Evolutionary conservation across 2,888 invertebrate species (phyloP).

Genomic region (Chorisops tibialis): DNA sequence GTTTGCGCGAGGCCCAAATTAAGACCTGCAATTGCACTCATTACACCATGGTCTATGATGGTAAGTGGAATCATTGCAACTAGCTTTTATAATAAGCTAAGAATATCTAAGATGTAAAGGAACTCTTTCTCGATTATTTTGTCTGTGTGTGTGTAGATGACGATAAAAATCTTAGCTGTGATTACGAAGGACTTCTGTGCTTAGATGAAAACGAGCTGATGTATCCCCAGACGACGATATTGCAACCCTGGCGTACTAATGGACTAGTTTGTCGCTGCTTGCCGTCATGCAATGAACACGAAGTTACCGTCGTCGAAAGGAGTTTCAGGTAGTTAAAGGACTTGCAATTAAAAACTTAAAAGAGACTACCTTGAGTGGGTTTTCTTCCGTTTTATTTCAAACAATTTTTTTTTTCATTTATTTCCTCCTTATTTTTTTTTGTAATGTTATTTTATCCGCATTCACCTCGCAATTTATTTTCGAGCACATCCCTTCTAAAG

Average conservation of each 20-base stretch:
- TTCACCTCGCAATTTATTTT: too few species aligned
- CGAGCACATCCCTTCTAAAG: too few species aligned
- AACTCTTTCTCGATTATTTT: not conserved
- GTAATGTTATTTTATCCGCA: too few species aligned
- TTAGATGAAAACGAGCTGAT: slow-evolving; percentile 57
- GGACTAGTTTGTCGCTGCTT: slow-evolving; percentile 64
- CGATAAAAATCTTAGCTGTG: slow-evolving; percentile 50
- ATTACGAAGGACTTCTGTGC: slow-evolving; percentile 62
- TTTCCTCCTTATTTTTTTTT: not conserved
- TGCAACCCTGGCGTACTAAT: slow-evolving; percentile 59
- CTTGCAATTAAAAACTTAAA: slow-evolving; percentile 2
- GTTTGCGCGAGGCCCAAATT: slow-evolving; percentile 61
- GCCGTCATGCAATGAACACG: slow-evolving; percentile 68
- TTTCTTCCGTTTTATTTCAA: not conserved
- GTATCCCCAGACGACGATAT: slow-evolving; percentile 48
- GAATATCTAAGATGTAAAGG: not conserved
- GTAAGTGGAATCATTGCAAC: slow-evolving; percentile 45
- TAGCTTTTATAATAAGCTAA: not conserved
- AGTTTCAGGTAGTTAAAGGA: slow-evolving; percentile 20
- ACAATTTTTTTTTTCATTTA: not conserved
- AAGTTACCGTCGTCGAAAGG: slow-evolving; percentile 54
- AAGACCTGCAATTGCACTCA: slow-evolving; percentile 63
- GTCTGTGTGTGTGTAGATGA: slow-evolving; percentile 27
- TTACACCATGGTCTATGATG: slow-evolving; percentile 61
- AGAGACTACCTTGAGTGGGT: not conserved